phyloP scores from a whole-genome alignment of 2,797 vertebrate genomes.

The Channa striata region DNA sequence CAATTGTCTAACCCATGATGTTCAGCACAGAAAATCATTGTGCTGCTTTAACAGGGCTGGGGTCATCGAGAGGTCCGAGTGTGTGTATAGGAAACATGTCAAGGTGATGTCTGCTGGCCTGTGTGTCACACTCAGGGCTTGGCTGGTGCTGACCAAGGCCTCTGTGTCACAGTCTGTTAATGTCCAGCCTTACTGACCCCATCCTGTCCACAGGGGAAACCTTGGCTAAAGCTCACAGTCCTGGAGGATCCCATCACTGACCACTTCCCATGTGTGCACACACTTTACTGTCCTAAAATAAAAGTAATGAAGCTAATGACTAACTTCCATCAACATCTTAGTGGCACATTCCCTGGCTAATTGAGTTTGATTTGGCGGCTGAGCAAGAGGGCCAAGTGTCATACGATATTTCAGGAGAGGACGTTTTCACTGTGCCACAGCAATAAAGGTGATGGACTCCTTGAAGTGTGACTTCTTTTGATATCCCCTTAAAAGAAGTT shows the following conservation, averaged over 20 bases:
- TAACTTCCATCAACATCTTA: conserved; percentile 55
- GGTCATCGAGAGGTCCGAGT: conserved; percentile 47
- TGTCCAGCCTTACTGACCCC: conserved; percentile 53
- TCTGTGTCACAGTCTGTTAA: conserved; percentile 62
- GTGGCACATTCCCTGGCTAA: conserved; percentile 68
- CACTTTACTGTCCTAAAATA: conserved; percentile 53
- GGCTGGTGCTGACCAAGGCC: conserved; percentile 58
- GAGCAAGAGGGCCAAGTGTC: conserved; percentile 67
- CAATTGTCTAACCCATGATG: conserved; percentile 57
- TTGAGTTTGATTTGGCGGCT: conserved; percentile 75
- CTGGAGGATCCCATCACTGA: conserved; percentile 35
- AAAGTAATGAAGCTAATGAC: conserved; percentile 68
- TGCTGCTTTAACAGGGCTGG: conserved; percentile 37
- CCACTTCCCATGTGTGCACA: conserved; percentile 14
- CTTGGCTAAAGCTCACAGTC: conserved; percentile 27
- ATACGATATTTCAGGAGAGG: conserved; percentile 70
- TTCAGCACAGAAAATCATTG: conserved; percentile 37
- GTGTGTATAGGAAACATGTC: conserved; percentile 56
- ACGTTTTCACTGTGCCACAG: conserved; percentile 69
- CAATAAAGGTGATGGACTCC: conserved; percentile 70
- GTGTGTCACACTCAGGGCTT: conserved; percentile 36
- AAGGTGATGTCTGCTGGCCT: conserved; percentile 46
- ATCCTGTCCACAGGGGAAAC: conserved; percentile 43
- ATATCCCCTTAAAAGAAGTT: conserved; percentile 76
- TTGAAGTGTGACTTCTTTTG: conserved; percentile 75